A percentile compares a stretch with the other conserved stretches of the same genome.
Evolutionary conservation across 2,797 vertebrate species (phyloP).

Genomic region (Cuniculus paca): DNA sequence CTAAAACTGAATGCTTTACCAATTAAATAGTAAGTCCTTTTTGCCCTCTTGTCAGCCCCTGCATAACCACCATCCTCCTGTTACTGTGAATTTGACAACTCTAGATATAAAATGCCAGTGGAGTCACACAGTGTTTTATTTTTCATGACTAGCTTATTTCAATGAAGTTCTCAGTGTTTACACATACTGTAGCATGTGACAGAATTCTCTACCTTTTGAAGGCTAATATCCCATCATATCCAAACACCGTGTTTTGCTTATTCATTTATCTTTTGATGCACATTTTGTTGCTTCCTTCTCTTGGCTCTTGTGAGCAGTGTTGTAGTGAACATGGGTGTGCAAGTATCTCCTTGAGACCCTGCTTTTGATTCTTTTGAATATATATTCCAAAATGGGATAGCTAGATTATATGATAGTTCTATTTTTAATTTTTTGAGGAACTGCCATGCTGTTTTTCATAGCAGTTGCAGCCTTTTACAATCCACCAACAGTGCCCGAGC

Average conservation of each 20-base stretch:
- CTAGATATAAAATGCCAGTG: neutral
- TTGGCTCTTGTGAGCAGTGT: neutral
- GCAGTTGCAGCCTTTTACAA: constrained; percentile 11
- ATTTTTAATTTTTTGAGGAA: neutral
- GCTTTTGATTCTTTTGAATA: neutral
- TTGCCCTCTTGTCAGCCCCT: neutral
- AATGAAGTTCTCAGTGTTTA: neutral
- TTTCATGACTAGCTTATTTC: neutral
- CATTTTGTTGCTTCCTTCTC: neutral
- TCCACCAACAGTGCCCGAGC: neutral
- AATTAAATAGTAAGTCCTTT: neutral
- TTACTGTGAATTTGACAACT: neutral
- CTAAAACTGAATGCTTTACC: neutral
- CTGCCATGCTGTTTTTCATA: neutral
- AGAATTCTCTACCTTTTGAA: neutral
- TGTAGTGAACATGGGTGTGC: neutral
- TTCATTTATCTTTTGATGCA: no score
- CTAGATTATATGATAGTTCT: neutral
- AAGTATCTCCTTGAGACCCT: neutral
- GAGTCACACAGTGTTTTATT: neutral
- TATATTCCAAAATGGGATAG: neutral
- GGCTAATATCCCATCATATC: neutral
- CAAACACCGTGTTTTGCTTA: neutral
- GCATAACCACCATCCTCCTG: neutral
- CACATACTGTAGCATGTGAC: neutral